phyloP scores from a whole-genome alignment of 1,140 invertebrate genomes.

The Gyrodactylus salaris region DNA sequence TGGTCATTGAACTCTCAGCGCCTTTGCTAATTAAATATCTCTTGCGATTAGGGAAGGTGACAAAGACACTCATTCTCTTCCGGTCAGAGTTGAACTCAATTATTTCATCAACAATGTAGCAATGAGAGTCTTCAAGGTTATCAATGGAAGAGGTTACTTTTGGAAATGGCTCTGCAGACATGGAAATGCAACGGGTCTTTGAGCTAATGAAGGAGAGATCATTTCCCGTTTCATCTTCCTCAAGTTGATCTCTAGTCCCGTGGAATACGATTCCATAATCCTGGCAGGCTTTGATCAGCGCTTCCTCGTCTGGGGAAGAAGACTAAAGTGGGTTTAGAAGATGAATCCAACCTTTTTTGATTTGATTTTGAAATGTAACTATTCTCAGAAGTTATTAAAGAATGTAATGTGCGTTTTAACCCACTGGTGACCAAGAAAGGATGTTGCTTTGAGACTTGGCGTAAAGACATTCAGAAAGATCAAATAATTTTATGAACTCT shows the following conservation, averaged over 20 bases:
- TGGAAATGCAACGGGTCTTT: not conserved
- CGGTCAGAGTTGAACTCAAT: not conserved
- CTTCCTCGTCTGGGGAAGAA: not conserved
- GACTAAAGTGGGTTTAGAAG: not conserved
- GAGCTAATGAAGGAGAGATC: not conserved
- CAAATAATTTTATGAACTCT: no score
- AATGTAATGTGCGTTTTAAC: no score
- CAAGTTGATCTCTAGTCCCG: not conserved
- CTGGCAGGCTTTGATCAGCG: not conserved
- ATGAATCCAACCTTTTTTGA: no score
- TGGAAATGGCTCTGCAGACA: not conserved
- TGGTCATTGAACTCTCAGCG: not conserved
- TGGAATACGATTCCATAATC: not conserved
- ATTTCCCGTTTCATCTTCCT: not conserved
- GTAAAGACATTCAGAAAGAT: no score
- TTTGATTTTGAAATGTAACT: no score
- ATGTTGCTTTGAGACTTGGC: no score
- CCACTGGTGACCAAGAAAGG: no score
- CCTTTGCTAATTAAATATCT: not conserved
- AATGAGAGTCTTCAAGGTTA: not conserved
- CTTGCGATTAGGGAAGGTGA: not conserved
- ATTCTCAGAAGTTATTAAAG: no score
- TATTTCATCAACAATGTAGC: not conserved
- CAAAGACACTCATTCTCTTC: constrained; percentile 1
- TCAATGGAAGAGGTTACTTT: not conserved